Conservation (phyloP, 92 coral and sea anemone genomes). For the Epizoanthus illoricatus region DNA sequence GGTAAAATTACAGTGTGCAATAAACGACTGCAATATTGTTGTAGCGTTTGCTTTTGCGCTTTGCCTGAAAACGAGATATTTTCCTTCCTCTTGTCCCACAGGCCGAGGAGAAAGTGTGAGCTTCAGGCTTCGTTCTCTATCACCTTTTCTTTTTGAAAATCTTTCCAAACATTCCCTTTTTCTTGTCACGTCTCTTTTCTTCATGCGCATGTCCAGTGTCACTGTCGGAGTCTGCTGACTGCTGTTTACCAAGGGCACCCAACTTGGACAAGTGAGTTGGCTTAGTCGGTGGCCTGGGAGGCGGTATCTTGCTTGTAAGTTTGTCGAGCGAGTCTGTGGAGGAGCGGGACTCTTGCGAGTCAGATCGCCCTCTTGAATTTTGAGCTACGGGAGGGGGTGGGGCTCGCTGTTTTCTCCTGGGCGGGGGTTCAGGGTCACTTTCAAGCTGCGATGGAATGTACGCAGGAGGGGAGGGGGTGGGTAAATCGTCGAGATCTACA, state of each 20-base stretch:
- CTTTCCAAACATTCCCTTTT: slow-evolving; percentile 88
- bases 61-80: too few species aligned
- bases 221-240: slow-evolving; percentile 34
- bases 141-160: slow-evolving; percentile 88
- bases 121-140: not conserved
- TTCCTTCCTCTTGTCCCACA: too few species aligned
- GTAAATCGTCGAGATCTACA: slow-evolving; percentile 43
- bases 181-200: slow-evolving; percentile 75
- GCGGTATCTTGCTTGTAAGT: slow-evolving; percentile 38
- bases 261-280: slow-evolving; percentile 40
- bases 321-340: slow-evolving; percentile 46
- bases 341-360: slow-evolving; percentile 57
- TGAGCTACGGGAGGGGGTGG: slow-evolving; percentile 65
- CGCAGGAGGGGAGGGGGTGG: slow-evolving; percentile 54
- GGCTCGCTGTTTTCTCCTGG: slow-evolving; percentile 62
- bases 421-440: slow-evolving; percentile 56
- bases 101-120: too few species aligned
- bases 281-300: slow-evolving; percentile 64
- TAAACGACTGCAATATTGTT: too few species aligned
- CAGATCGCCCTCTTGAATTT: slow-evolving; percentile 62
- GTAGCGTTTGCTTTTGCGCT: too few species aligned
- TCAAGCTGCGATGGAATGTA: slow-evolving; percentile 57
- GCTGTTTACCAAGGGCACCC: slow-evolving; percentile 32
- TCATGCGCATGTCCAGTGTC: slow-evolving; percentile 51
- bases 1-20: too few species aligned